These are phyloP conservation scores for Calliopsis andreniformis DNA, from an alignment of 1,140 invertebrate genomes.

Conservation along the genomic window DNA sequence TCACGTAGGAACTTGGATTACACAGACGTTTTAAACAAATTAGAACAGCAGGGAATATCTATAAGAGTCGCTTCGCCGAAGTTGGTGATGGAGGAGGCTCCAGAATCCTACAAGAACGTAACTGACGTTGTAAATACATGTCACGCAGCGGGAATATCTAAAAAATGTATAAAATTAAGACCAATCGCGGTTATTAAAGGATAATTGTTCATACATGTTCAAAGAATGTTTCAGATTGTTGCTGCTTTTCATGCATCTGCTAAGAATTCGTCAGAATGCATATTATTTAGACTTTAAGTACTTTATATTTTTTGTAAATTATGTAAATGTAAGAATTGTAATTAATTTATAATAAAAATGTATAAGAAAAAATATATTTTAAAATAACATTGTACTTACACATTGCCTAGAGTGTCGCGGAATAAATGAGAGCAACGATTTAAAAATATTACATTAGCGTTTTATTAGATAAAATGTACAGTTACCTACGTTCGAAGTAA, in stretches of 20 bases:
- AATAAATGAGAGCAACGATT: conserved; percentile 9
- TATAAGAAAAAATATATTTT: background rate
- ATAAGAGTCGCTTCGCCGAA: conserved; percentile 99
- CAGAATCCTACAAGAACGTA: conserved; percentile 99
- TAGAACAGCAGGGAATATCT: conserved; percentile 96
- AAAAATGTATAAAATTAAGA: conserved; percentile 97
- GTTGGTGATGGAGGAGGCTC: conserved; percentile 99
- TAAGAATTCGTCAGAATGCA: conserved; percentile 3
- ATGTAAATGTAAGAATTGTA: conserved; percentile 26
- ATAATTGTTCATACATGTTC: conserved; percentile 76
- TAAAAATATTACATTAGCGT: conserved; percentile 75
- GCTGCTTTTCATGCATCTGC: conserved; percentile 16
- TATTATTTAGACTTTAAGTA: conserved; percentile 12
- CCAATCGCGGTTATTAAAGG: conserved; percentile 99
- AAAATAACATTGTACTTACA: background rate
- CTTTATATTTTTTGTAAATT: conserved; percentile 36
- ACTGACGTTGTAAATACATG: conserved; percentile 99
- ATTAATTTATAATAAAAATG: conserved; percentile 15
- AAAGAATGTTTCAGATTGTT: background rate
- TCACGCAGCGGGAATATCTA: conserved; percentile 97
- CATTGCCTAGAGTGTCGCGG: too few species aligned
- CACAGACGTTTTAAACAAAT: conserved; percentile 91
- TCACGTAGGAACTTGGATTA: conserved; percentile 98
- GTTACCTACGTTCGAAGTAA: conserved; percentile 77
- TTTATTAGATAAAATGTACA: conserved; percentile 82